Conservation (phyloP, 2,797 vertebrate species). For the Eulemur albifrons region DNA sequence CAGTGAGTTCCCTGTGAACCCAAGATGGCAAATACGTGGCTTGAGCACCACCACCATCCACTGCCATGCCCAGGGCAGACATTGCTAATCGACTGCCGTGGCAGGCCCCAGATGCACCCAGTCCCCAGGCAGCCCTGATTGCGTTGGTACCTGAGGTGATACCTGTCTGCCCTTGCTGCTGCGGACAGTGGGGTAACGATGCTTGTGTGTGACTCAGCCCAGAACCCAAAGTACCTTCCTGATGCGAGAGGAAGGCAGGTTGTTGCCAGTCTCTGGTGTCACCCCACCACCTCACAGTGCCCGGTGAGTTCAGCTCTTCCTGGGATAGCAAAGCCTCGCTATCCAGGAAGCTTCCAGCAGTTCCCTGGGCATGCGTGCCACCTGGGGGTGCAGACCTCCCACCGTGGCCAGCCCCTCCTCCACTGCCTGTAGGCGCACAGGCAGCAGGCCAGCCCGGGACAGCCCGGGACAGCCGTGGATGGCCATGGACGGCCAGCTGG, state of each 20-base stretch:
- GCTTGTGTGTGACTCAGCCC: background rate
- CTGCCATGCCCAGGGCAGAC: background rate
- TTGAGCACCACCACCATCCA: rapidly evolving
- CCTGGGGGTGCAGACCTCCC: background rate
- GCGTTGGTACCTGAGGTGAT: background rate
- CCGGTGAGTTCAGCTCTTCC: rapidly evolving
- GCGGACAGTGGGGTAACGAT: rapidly evolving
- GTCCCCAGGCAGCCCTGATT: background rate
- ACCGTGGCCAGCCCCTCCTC: background rate
- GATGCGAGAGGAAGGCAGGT: background rate
- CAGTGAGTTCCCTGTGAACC: too few species aligned
- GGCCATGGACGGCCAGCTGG: background rate
- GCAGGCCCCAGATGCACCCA: background rate
- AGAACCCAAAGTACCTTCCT: background rate
- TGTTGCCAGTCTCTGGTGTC: rapidly evolving
- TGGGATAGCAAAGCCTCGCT: background rate
- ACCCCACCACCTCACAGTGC: rapidly evolving
- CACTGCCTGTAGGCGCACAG: background rate
- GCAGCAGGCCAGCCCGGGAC: too few species aligned
- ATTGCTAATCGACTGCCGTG: background rate
- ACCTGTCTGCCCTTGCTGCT: background rate
- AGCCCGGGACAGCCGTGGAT: background rate
- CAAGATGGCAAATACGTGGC: background rate
- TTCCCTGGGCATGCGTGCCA: rapidly evolving
- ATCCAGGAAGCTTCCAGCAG: background rate